A percentile compares a stretch with the other conserved stretches of the same genome.
phyloP scores from a whole-genome alignment of 2,113 vertebrate genomes.

The Mobula birostris region DNA sequence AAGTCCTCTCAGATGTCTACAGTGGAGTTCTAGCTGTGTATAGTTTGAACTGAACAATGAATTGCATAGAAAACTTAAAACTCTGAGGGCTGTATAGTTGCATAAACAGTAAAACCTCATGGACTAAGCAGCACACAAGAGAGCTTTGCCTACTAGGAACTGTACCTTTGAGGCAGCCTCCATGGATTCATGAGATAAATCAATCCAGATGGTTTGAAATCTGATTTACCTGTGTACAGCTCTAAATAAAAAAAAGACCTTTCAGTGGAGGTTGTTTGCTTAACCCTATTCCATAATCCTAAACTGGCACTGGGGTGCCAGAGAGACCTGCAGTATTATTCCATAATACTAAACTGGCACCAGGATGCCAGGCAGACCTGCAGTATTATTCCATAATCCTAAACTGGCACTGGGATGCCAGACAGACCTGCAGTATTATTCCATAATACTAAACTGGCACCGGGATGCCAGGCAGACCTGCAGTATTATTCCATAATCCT shows the following conservation, averaged over 20 bases:
- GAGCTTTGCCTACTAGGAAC: background rate
- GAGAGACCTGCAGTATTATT: no score
- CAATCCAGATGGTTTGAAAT: background rate
- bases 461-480: no score
- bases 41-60: slow-evolving; percentile 3
- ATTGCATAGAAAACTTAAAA: slow-evolving; percentile 11
- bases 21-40: background rate
- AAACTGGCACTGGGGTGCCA: background rate
- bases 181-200: background rate
- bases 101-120: background rate
- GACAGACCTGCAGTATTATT: no score
- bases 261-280: background rate
- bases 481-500: no score
- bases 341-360: no score
- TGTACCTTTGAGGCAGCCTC: background rate
- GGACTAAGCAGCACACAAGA: background rate
- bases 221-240: background rate
- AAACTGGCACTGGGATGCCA: no score
- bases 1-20: slow-evolving; percentile 19
- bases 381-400: no score
- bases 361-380: no score
- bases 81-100: background rate
- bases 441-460: no score
- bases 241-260: background rate
- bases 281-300: background rate